A percentile compares a stretch with the other conserved stretches of the same genome.
Conservation (phyloP, 2,888 invertebrate genomes). For the Drosophila rubida region DNA sequence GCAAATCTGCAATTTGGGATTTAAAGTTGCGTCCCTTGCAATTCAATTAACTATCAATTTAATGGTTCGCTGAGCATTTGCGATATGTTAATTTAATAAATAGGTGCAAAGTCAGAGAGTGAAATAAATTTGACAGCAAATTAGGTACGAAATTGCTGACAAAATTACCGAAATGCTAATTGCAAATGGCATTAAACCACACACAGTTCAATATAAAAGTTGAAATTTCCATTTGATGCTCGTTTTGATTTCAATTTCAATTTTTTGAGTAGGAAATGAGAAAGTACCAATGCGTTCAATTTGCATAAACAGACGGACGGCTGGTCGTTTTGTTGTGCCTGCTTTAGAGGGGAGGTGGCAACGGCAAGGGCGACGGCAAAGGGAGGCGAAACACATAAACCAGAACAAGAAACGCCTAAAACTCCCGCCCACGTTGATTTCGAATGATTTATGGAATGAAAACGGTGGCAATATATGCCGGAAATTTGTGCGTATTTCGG, state of each 20-base stretch:
- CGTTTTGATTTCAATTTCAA: background rate
- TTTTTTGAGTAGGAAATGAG: constrained; percentile 32
- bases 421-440: constrained; percentile 27
- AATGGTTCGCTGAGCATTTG: constrained; percentile 5
- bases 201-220: constrained; percentile 35
- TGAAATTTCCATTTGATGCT: constrained; percentile 48
- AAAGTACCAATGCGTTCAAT: constrained; percentile 47
- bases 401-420: constrained; percentile 11
- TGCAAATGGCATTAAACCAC: constrained; percentile 52
- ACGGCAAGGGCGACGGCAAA: no score
- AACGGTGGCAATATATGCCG: constrained; percentile 62
- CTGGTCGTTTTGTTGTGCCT: constrained; percentile 19
- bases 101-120: constrained; percentile 22
- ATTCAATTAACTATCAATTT: constrained; percentile 50
- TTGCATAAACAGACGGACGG: constrained; percentile 52
- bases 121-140: constrained; percentile 55
- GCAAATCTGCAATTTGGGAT: constrained; percentile 29
- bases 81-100: constrained; percentile 40
- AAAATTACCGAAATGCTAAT: constrained; percentile 51
- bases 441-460: constrained; percentile 63
- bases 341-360: background rate
- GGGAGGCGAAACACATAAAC: constrained; percentile 17
- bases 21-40: constrained; percentile 6
- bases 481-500: constrained; percentile 64
- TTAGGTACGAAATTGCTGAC: constrained; percentile 36